These are phyloP conservation scores for Chelmon rostratus DNA, from an alignment of 2,797 vertebrate species.

Conservation along the genomic window DNA sequence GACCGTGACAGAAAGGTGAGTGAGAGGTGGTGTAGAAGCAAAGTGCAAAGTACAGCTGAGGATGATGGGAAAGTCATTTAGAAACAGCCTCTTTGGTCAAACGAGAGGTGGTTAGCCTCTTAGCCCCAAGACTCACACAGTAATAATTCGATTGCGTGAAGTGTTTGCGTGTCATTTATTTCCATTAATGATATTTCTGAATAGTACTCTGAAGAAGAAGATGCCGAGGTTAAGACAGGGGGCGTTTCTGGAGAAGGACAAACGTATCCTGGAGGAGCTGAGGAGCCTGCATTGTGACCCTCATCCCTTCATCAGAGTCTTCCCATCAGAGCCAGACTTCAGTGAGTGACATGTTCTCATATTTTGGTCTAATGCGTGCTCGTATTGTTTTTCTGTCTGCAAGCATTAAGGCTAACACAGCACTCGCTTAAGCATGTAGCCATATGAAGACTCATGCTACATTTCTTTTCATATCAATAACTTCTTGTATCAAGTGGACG, in stretches of 20 bases:
- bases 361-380: background rate
- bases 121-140: rapidly evolving
- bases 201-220: constrained; percentile 74
- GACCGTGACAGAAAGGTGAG: constrained; percentile 69
- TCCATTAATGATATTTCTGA: background rate
- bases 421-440: background rate
- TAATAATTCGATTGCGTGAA: background rate
- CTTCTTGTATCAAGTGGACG: too few relatives aligned
- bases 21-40: background rate
- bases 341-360: constrained; percentile 47
- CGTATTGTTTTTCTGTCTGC: background rate
- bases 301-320: constrained; percentile 76
- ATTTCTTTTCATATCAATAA: too few relatives aligned
- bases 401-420: background rate
- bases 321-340: constrained; percentile 75
- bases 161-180: constrained; percentile 6
- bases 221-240: constrained; percentile 51
- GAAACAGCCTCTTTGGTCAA: background rate
- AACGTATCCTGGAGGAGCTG: constrained; percentile 76
- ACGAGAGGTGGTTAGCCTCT: background rate
- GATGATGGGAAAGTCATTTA: too few relatives aligned
- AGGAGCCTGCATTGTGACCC: constrained; percentile 78
- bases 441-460: background rate
- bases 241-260: constrained; percentile 63
- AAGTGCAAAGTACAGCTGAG: too few relatives aligned